Conservation (phyloP, 1,140 invertebrate genomes). For the Theocolax elegans region DNA sequence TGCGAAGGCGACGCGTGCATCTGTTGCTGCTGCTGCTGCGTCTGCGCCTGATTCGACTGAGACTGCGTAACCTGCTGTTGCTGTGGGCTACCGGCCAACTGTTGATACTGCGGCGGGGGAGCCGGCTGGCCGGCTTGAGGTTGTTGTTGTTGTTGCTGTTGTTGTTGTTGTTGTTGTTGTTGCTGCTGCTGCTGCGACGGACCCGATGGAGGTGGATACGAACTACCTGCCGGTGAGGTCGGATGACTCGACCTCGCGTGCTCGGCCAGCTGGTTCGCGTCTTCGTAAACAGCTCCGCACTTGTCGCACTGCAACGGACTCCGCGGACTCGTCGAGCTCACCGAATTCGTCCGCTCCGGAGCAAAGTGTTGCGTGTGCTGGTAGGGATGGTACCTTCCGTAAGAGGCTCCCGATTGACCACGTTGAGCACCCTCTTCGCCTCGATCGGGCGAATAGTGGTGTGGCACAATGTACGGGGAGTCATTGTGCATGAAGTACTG, state of each 20-base stretch:
- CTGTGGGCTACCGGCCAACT: slow-evolving; percentile 53
- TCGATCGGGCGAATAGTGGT: slow-evolving; percentile 54
- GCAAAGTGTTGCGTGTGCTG: slow-evolving; percentile 68
- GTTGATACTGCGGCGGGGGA: slow-evolving; percentile 52
- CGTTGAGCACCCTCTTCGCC: slow-evolving; percentile 33
- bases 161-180: neutral
- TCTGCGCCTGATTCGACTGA: slow-evolving; percentile 33
- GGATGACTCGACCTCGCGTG: slow-evolving; percentile 78
- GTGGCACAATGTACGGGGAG: slow-evolving; percentile 26
- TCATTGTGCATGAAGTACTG: slow-evolving; percentile 58
- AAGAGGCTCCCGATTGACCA: neutral
- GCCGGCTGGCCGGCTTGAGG: neutral
- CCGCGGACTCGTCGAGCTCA: slow-evolving; percentile 74
- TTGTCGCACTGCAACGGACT: slow-evolving; percentile 83
- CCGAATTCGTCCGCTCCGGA: slow-evolving; percentile 68
- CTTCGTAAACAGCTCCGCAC: slow-evolving; percentile 81
- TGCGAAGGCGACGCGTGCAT: slow-evolving; percentile 52
- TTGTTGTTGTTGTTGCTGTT: slow-evolving; percentile 22
- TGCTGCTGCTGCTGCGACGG: slow-evolving; percentile 32
- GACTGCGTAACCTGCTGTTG: slow-evolving; percentile 45
- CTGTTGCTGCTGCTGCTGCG: slow-evolving; percentile 41
- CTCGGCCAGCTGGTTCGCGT: slow-evolving; percentile 75
- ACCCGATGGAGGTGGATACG: slow-evolving; percentile 56
- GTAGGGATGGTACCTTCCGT: slow-evolving; percentile 60
- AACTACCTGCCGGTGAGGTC: slow-evolving; percentile 61